Evolutionary conservation across 2,888 invertebrate genomes (phyloP).

Genomic region (Drepana falcataria): DNA sequence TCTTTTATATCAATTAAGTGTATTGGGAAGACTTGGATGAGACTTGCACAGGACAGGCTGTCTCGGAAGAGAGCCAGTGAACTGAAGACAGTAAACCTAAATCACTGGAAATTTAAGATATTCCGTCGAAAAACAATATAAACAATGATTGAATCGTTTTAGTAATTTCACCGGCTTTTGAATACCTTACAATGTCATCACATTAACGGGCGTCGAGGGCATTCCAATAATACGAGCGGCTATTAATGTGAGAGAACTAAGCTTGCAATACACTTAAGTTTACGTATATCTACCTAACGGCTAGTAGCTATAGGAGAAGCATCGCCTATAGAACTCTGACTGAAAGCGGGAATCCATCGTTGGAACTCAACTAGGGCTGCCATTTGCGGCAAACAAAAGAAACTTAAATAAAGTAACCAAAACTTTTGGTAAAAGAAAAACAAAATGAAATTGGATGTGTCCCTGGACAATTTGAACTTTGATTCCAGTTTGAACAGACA

Average conservation of each 20-base stretch:
- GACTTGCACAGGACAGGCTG: no score
- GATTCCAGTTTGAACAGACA: not conserved
- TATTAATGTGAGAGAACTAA: not conserved
- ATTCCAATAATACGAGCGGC: constrained; percentile 3
- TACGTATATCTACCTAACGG: not conserved
- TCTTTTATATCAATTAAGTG: no score
- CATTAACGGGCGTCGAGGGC: constrained; percentile 18
- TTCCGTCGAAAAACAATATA: no score
- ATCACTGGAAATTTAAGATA: no score
- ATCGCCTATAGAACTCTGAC: not conserved
- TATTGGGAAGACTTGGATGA: no score
- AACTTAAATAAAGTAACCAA: not conserved
- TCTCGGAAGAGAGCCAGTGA: no score
- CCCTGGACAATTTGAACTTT: constrained; percentile 18
- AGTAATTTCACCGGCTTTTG: no score
- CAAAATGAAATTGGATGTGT: constrained; percentile 1
- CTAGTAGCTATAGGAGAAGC: not conserved
- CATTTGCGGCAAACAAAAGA: not conserved
- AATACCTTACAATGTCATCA: constrained; percentile 17
- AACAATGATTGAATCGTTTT: no score
- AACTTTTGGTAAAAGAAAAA: constrained; percentile 1
- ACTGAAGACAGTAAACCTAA: no score
- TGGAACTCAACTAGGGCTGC: not conserved
- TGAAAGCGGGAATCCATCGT: not conserved
- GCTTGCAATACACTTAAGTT: not conserved